Percentiles rank a stretch among this genome's conserved stretches.
These are phyloP conservation scores for Mixornis gularis DNA, from an alignment of 2,113 vertebrate genomes.

Conservation along the genomic window DNA sequence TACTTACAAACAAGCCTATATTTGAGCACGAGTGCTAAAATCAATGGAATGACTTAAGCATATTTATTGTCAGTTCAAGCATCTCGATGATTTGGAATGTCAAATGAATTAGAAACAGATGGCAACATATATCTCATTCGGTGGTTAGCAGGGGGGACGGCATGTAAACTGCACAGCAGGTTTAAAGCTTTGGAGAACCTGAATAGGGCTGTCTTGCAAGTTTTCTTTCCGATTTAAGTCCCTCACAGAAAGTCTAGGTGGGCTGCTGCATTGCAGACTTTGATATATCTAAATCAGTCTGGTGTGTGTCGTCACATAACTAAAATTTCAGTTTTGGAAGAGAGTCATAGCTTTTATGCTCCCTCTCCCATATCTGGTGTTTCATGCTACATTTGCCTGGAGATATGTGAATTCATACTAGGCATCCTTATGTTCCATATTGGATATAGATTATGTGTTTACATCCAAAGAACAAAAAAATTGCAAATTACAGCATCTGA, in stretches of 20 bases:
- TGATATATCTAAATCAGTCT: neutral
- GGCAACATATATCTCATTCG: neutral
- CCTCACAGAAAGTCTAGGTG: neutral
- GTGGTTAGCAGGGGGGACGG: neutral
- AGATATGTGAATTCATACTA: neutral
- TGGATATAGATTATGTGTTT: neutral
- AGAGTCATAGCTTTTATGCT: neutral
- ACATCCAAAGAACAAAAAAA: neutral
- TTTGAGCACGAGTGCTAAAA: neutral
- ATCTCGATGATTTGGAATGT: neutral
- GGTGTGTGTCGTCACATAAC: neutral
- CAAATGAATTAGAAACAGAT: neutral
- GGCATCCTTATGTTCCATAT: neutral
- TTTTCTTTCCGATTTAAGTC: neutral
- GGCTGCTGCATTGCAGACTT: neutral
- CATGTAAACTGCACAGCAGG: neutral
- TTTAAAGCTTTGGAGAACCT: neutral
- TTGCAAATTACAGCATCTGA: neutral
- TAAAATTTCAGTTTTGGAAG: neutral
- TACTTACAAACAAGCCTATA: neutral
- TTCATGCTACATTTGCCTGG: neutral
- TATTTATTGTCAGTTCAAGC: neutral
- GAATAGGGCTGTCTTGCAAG: neutral
- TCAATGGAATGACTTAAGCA: neutral
- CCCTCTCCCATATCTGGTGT: neutral